phyloP scores from a whole-genome alignment of 2,113 vertebrate species.

The Cottus gobio region DNA sequence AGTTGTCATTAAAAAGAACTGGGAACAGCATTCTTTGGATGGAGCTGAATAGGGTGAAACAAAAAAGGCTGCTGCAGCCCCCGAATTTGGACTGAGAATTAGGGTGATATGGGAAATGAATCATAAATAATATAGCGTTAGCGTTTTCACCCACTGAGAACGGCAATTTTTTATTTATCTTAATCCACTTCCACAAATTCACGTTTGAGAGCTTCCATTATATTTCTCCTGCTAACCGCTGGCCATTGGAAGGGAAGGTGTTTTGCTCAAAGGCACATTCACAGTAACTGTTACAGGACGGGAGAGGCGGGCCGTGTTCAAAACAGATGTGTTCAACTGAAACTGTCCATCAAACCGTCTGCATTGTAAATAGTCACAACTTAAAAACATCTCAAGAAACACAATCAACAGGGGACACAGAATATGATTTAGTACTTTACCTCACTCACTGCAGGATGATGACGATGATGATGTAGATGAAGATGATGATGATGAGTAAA shows the following conservation, averaged over 20 bases:
- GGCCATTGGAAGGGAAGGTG: neutral
- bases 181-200: neutral
- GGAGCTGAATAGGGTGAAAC: neutral
- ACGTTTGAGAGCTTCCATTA: neutral
- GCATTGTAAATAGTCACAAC: neutral
- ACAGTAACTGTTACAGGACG: slow-evolving; percentile 6
- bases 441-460: slow-evolving; percentile 48
- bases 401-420: neutral
- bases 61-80: neutral
- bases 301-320: neutral
- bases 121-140: too few species aligned
- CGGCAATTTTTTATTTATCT: neutral
- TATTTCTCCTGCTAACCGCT: neutral
- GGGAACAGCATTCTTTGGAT: neutral
- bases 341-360: slow-evolving; percentile 6
- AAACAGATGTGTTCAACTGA: neutral
- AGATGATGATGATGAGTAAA: slow-evolving; percentile 50
- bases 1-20: neutral
- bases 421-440: slow-evolving; percentile 54
- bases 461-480: slow-evolving; percentile 36
- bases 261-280: slow-evolving; percentile 24
- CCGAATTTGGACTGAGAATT: neutral
- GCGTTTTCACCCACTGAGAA: neutral
- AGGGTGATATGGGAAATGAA: neutral
- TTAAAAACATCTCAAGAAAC: slow-evolving; percentile 18